These are phyloP conservation scores for Philaethria dido DNA, from an alignment of 2,888 invertebrate species.

Conservation along the genomic window DNA sequence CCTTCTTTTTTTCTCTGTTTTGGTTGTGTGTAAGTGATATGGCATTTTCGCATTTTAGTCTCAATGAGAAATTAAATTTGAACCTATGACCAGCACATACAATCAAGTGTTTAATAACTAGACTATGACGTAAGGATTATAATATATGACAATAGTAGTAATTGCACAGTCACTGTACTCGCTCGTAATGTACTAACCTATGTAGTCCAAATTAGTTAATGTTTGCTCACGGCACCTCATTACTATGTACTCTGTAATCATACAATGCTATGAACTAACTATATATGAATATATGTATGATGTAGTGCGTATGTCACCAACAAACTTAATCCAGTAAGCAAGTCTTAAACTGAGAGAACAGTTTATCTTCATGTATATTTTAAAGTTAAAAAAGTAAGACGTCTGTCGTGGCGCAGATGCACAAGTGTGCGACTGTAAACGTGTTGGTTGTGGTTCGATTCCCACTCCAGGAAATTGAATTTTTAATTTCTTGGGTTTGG, in stretches of 20 bases:
- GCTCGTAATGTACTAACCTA: neutral
- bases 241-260: conserved; percentile 1
- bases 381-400: too few relatives aligned
- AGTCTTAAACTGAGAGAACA: neutral
- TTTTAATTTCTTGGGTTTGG: too few relatives aligned
- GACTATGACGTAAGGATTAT: neutral
- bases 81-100: neutral
- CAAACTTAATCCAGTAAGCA: neutral
- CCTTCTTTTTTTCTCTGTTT: too few relatives aligned
- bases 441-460: too few relatives aligned
- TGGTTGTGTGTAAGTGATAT: too few relatives aligned
- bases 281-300: neutral
- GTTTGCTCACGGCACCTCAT: conserved; percentile 5
- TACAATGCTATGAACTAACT: neutral
- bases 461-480: too few relatives aligned
- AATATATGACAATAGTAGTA: neutral
- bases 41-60: too few relatives aligned
- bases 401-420: too few relatives aligned
- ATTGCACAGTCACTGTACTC: neutral
- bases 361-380: neutral
- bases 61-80: too few relatives aligned
- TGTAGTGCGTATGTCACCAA: neutral
- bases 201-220: neutral
- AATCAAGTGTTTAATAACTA: too few relatives aligned
- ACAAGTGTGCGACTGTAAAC: too few relatives aligned